These are phyloP conservation scores for Leptinotarsa peninsularis DNA, from an alignment of 2,888 invertebrate genomes.

Conservation along the genomic window DNA sequence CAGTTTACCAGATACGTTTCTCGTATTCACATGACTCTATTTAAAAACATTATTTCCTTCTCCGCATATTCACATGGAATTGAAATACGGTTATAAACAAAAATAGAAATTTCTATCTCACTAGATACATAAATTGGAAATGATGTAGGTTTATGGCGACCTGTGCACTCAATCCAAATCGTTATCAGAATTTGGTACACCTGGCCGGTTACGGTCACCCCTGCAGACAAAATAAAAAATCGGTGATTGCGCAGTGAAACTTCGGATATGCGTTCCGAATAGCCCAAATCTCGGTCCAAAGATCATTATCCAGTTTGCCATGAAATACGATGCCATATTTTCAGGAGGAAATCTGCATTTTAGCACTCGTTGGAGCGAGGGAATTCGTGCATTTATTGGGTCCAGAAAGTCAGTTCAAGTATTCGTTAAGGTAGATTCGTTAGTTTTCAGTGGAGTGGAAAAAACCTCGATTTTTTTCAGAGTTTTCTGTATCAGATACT, in stretches of 20 bases:
- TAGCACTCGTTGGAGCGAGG: not conserved
- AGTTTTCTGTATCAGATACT: too few species aligned
- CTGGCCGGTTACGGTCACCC: conserved; percentile 28
- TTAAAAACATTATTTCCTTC: too few species aligned
- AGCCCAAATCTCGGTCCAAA: conserved; percentile 25
- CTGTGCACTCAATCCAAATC: conserved; percentile 16
- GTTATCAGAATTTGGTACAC: conserved; percentile 30
- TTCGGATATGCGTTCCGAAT: conserved; percentile 26
- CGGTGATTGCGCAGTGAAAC: conserved; percentile 34
- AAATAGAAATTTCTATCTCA: conserved; percentile 3
- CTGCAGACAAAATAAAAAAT: conserved; percentile 30
- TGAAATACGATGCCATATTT: conserved; percentile 29
- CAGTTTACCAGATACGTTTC: too few species aligned
- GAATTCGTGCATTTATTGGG: conserved; percentile 13
- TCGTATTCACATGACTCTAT: too few species aligned
- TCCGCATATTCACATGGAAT: not conserved
- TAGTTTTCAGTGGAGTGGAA: conserved; percentile 2
- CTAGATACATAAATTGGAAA: conserved; percentile 20
- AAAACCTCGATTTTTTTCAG: not conserved
- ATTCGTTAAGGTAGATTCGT: not conserved
- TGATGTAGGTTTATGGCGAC: not conserved
- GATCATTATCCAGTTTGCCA: conserved; percentile 29
- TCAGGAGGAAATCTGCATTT: conserved; percentile 28
- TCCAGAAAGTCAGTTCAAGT: not conserved
- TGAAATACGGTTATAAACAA: not conserved